These are phyloP conservation scores for Sprattus sprattus DNA, from an alignment of 2,113 vertebrate genomes.

Conservation along the genomic window DNA sequence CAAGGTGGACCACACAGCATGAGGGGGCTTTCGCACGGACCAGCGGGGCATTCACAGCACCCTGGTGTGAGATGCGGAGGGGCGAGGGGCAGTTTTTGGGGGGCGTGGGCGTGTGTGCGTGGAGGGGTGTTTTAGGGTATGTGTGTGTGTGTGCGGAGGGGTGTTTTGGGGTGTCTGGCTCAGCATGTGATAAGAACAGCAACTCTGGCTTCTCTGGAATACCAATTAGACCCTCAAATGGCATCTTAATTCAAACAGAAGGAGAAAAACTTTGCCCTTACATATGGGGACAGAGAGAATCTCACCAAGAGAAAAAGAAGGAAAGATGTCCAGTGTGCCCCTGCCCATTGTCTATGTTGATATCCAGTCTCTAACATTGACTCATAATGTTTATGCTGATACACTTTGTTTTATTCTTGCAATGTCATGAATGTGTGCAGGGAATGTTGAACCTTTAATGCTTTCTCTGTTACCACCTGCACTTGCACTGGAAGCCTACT, in stretches of 20 bases:
- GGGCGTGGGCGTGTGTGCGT: background rate
- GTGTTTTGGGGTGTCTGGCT: background rate
- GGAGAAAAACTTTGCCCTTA: slow-evolving; percentile 40
- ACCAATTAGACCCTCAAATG: slow-evolving; percentile 62
- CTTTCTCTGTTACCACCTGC: background rate
- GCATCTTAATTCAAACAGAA: slow-evolving; percentile 67
- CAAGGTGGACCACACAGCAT: slow-evolving; percentile 76
- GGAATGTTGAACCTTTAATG: background rate
- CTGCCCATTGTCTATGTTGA: background rate
- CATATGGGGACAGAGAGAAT: slow-evolving; percentile 38
- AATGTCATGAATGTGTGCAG: background rate
- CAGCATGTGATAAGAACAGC: background rate
- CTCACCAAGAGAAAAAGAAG: slow-evolving; percentile 30
- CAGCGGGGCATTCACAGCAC: slow-evolving; percentile 63
- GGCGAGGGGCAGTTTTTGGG: background rate
- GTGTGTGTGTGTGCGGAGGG: background rate
- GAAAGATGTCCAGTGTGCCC: background rate
- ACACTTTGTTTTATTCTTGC: background rate
- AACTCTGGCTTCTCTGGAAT: slow-evolving; percentile 58
- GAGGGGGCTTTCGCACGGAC: slow-evolving; percentile 41
- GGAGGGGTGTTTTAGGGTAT: background rate
- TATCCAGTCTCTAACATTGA: background rate
- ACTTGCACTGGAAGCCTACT: background rate
- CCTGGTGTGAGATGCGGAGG: slow-evolving; percentile 43
- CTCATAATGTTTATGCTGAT: background rate